These are phyloP conservation scores for Percopsis omiscomaycus DNA, from an alignment of 2,797 vertebrate genomes.

Conservation along the genomic window DNA sequence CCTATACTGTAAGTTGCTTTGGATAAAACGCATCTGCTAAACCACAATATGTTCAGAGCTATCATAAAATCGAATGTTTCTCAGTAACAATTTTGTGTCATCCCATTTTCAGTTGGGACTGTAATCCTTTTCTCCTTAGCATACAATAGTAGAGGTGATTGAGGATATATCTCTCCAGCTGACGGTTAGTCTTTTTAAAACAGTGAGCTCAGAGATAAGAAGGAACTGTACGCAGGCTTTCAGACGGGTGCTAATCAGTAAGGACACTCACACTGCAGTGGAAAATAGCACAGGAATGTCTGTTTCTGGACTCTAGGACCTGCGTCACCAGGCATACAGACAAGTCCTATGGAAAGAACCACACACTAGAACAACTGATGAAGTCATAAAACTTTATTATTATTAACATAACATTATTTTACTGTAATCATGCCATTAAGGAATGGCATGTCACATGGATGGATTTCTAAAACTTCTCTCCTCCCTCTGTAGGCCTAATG, in stretches of 20 bases:
- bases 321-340: constrained; percentile 64
- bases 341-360: constrained; percentile 32
- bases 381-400: constrained; percentile 33
- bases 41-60: no score
- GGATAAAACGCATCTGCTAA: no score
- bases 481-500: constrained; percentile 18
- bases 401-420: constrained; percentile 4
- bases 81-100: constrained; percentile 3
- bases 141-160: no score
- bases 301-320: constrained; percentile 47
- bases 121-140: not conserved
- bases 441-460: constrained; percentile 3
- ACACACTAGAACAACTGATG: constrained; percentile 18
- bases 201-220: constrained; percentile 55
- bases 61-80: no score
- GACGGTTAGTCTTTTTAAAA: constrained; percentile 39
- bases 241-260: constrained; percentile 61
- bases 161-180: constrained; percentile 1
- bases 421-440: constrained; percentile 4
- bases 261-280: constrained; percentile 49
- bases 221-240: constrained; percentile 37
- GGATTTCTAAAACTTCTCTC: constrained; percentile 25
- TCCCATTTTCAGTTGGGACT: not conserved
- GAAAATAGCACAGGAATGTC: constrained; percentile 54
- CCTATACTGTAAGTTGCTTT: not conserved